phyloP scores from a whole-genome alignment of 1,140 invertebrate species.

The Trinorchestia longiramus region DNA sequence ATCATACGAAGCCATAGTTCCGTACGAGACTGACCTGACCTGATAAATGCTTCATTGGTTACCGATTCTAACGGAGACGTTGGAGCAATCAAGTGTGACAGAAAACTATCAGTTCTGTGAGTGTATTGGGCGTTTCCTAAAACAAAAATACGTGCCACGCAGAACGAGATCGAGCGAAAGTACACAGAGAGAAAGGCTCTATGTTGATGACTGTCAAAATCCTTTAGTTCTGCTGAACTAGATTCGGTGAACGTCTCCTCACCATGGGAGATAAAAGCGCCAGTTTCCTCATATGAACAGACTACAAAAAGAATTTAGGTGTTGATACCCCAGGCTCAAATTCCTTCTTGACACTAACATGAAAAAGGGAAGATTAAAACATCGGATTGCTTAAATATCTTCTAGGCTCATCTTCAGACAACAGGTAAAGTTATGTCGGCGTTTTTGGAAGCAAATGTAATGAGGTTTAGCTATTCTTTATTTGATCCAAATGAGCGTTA shows the following conservation, averaged over 20 bases:
- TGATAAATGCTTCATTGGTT: neutral
- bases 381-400: neutral
- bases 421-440: neutral
- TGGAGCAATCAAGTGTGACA: neutral
- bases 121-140: neutral
- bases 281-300: neutral
- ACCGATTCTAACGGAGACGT: neutral
- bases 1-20: neutral
- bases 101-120: neutral
- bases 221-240: neutral
- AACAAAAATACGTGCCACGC: neutral
- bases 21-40: neutral
- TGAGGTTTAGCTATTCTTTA: neutral
- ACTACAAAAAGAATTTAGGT: neutral
- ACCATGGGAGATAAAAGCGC: neutral
- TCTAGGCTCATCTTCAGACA: neutral
- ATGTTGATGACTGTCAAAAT: neutral
- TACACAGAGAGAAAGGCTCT: neutral
- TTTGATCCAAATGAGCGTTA: neutral
- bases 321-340: neutral
- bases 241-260: neutral
- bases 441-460: neutral
- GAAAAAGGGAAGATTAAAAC: constrained; percentile 9
- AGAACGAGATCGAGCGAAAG: neutral
- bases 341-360: neutral